phyloP scores from a whole-genome alignment of 2,797 vertebrate species.

The Crenichthys baileyi region DNA sequence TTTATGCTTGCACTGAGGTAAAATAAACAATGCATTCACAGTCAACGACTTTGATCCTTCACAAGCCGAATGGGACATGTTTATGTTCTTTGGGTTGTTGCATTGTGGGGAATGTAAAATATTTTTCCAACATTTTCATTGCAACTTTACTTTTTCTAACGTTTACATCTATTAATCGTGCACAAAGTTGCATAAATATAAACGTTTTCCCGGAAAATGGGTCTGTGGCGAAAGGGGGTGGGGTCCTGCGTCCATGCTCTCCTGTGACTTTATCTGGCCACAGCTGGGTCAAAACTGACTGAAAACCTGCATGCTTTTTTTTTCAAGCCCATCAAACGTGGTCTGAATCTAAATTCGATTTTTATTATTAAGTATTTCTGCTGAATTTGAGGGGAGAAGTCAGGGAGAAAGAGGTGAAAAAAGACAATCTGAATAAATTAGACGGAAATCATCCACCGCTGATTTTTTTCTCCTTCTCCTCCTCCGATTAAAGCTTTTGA shows the following conservation, averaged over 20 bases:
- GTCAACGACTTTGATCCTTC: background rate
- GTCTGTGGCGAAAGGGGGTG: slow-evolving; percentile 44
- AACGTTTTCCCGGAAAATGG: slow-evolving; percentile 35
- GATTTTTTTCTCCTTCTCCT: slow-evolving; percentile 65
- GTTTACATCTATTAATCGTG: background rate
- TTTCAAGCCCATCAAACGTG: slow-evolving; percentile 25
- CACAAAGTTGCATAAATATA: background rate
- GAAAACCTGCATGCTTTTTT: slow-evolving; percentile 33
- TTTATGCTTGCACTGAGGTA: background rate
- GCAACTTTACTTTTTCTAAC: background rate
- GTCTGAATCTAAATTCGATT: slow-evolving; percentile 44
- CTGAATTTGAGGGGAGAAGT: slow-evolving; percentile 63
- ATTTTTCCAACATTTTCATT: background rate
- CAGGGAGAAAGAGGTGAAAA: slow-evolving; percentile 21
- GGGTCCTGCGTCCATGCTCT: slow-evolving; percentile 47
- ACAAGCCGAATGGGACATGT: background rate
- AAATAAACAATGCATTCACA: background rate
- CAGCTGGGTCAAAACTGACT: slow-evolving; percentile 50
- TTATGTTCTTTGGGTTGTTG: background rate
- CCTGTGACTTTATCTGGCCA: slow-evolving; percentile 55
- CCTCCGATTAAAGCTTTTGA: slow-evolving; percentile 80
- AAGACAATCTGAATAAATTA: slow-evolving; percentile 83
- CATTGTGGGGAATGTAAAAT: background rate
- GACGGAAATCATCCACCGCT: slow-evolving; percentile 77
- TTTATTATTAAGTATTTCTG: slow-evolving; percentile 66